These are phyloP conservation scores for Lacanobia oleracea DNA, from an alignment of 2,888 invertebrate genomes.

Conservation along the genomic window DNA sequence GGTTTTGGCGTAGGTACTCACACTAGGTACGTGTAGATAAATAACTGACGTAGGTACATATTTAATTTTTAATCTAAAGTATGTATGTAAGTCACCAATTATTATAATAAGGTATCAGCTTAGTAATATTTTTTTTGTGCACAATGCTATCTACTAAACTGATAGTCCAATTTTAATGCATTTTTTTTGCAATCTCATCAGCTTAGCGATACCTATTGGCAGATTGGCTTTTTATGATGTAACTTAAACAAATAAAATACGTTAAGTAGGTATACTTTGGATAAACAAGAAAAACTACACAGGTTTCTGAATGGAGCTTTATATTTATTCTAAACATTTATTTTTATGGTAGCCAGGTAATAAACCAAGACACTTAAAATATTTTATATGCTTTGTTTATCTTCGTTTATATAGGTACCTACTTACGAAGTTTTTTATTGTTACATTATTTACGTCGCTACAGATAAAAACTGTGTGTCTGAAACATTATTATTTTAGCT, in stretches of 20 bases:
- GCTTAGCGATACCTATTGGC: not conserved
- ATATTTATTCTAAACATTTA: constrained; percentile 6
- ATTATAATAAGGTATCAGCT: not conserved
- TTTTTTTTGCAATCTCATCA: not conserved
- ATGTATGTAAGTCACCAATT: not conserved
- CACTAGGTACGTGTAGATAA: not conserved
- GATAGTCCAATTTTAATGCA: not conserved
- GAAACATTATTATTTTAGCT: not conserved
- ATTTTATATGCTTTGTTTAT: constrained; percentile 22
- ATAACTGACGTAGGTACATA: not conserved
- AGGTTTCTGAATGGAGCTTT: not conserved
- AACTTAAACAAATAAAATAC: not conserved
- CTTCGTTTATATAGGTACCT: not conserved
- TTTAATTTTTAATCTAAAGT: constrained; percentile 5
- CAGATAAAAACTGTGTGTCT: not conserved
- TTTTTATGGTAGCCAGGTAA: not conserved
- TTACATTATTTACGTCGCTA: not conserved
- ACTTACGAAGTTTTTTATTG: not conserved
- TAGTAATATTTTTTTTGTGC: not conserved
- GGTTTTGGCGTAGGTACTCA: not conserved
- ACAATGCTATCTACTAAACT: not conserved
- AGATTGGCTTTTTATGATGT: not conserved
- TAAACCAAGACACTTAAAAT: constrained; percentile 8
- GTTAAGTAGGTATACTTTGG: too few relatives aligned
- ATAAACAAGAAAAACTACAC: constrained; percentile 6